Conservation (phyloP, 1,140 invertebrate genomes). For the Drosophila ambigua region DNA sequence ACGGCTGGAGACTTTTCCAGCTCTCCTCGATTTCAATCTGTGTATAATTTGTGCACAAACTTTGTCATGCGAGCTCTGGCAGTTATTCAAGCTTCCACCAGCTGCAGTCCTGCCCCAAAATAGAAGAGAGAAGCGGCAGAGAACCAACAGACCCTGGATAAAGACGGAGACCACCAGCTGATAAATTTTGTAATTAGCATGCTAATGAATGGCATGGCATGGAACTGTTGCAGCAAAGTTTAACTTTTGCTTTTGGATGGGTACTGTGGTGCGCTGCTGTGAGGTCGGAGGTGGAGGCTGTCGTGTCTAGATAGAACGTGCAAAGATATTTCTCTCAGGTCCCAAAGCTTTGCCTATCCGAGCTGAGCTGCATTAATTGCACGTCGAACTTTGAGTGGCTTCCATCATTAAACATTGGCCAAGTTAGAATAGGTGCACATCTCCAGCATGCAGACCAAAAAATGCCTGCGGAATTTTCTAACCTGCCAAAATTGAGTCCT, state of each 20-base stretch:
- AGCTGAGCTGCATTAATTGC: constrained; percentile 60
- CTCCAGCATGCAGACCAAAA: too few relatives aligned
- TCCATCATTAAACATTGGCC: constrained; percentile 46
- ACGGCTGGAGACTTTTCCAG: constrained; percentile 16
- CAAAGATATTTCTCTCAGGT: too few relatives aligned
- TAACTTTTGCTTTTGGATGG: constrained; percentile 34
- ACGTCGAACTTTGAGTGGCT: constrained; percentile 68
- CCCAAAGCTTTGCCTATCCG: constrained; percentile 2
- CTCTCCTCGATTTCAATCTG: constrained; percentile 39
- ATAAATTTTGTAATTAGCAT: constrained; percentile 74
- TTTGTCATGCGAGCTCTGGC: constrained; percentile 64
- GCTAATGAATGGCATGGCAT: constrained; percentile 66
- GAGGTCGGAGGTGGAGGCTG: constrained; percentile 5
- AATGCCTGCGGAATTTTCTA: constrained; percentile 9
- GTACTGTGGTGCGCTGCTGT: too few relatives aligned
- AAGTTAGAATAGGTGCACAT: too few relatives aligned
- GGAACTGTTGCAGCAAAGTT: constrained; percentile 31
- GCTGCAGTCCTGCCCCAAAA: constrained; percentile 33
- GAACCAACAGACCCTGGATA: constrained; percentile 2
- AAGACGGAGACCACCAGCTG: constrained; percentile 23
- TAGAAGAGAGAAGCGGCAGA: not conserved
- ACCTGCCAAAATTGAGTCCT: not conserved
- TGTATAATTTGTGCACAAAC: constrained; percentile 62
- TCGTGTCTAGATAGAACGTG: too few relatives aligned
- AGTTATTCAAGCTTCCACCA: constrained; percentile 44